Evolutionary conservation across 1,140 invertebrate genomes (phyloP).

Genomic region (Drosophila truncata): DNA sequence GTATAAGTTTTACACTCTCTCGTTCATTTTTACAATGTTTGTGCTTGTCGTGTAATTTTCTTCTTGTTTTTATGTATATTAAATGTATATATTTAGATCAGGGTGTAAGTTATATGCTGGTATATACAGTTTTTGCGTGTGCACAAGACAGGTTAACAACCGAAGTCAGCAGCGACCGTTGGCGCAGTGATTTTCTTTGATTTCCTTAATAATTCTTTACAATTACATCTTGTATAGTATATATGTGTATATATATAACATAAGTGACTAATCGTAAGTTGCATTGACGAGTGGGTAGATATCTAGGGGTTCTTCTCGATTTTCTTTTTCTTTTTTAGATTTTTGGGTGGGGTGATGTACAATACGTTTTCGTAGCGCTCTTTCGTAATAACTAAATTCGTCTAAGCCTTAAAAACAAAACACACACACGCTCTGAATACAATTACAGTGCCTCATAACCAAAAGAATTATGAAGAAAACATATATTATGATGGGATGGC

Average conservation of each 20-base stretch:
- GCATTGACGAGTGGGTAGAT: conserved; percentile 56
- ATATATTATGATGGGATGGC: not conserved
- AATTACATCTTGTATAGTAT: conserved; percentile 44
- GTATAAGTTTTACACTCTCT: conserved; percentile 18
- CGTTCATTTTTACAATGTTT: conserved; percentile 33
- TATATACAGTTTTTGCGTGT: conserved; percentile 68
- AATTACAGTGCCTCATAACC: conserved; percentile 23
- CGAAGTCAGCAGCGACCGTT: conserved; percentile 52
- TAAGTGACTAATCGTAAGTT: conserved; percentile 59
- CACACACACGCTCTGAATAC: conserved; percentile 24
- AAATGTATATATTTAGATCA: conserved; percentile 34
- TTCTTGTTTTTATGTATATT: conserved; percentile 19
- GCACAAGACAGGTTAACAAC: conserved; percentile 67
- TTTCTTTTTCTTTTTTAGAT: conserved; percentile 7
- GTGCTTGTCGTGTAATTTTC: conserved; percentile 29
- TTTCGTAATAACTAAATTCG: conserved; percentile 42
- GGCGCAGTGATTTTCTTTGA: conserved; percentile 40
- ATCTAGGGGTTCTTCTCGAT: conserved; percentile 3
- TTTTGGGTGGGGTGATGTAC: conserved; percentile 54
- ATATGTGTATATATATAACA: conserved; percentile 40
- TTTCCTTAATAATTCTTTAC: conserved; percentile 39
- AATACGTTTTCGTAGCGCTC: conserved; percentile 58
- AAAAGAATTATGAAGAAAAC: conserved; percentile 26
- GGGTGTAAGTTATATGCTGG: conserved; percentile 35
- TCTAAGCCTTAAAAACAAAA: conserved; percentile 51